These are phyloP conservation scores for Heliothis virescens DNA, from an alignment of 1,140 invertebrate genomes.

Conservation along the genomic window DNA sequence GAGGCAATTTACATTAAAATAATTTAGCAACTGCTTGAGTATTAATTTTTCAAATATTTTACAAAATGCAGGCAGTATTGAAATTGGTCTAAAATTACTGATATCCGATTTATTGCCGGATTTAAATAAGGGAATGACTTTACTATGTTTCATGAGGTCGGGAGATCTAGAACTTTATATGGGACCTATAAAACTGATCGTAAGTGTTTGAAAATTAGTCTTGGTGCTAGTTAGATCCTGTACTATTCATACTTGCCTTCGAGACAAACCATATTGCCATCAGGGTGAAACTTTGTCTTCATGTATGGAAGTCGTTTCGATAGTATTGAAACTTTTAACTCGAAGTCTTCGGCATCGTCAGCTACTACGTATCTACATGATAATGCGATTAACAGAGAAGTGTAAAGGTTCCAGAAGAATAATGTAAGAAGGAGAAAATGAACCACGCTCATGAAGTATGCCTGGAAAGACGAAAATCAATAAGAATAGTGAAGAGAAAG, in stretches of 20 bases:
- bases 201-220: too few species aligned
- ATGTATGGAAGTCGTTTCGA: conserved; percentile 60
- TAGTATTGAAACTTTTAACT: conserved; percentile 55
- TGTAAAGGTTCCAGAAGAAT: conserved; percentile 80
- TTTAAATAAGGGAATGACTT: too few species aligned
- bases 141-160: too few species aligned
- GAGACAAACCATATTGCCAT: conserved; percentile 76
- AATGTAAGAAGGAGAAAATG: conserved; percentile 80
- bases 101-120: too few species aligned
- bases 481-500: not conserved
- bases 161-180: too few species aligned
- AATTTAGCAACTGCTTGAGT: too few species aligned
- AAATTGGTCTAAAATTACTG: too few species aligned
- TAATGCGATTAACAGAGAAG: conserved; percentile 74
- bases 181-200: too few species aligned
- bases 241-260: conserved; percentile 55
- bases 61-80: too few species aligned
- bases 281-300: conserved; percentile 62
- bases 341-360: conserved; percentile 66
- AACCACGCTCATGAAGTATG: conserved; percentile 79
- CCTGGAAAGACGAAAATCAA: conserved; percentile 65
- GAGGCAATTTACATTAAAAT: too few species aligned
- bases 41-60: too few species aligned
- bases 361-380: conserved; percentile 77
- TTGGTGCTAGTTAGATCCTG: too few species aligned